These are phyloP conservation scores for Chiloscyllium plagiosum DNA, from an alignment of 2,113 vertebrate genomes.

Conservation along the genomic window DNA sequence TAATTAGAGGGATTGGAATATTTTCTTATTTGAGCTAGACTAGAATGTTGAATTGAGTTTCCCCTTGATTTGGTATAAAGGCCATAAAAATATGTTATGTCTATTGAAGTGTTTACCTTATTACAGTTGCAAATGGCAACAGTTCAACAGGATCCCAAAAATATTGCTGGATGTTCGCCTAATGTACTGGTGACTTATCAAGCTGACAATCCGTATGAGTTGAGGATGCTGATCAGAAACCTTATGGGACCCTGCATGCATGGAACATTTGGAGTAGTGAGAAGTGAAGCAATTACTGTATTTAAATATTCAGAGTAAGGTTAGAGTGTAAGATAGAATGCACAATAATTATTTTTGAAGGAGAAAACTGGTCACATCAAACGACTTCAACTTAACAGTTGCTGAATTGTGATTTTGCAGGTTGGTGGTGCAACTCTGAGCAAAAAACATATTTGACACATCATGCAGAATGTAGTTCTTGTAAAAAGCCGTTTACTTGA, in stretches of 20 bases:
- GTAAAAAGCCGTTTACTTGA: not conserved
- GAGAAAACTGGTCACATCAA: not conserved
- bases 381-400: not conserved
- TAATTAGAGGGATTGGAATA: not conserved
- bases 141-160: not conserved
- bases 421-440: not conserved
- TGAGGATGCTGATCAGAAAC: not conserved
- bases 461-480: not conserved
- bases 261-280: not conserved
- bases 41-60: not conserved
- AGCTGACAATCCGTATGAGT: not conserved
- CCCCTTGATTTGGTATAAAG: not conserved
- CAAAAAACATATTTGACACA: not conserved
- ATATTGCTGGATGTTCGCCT: not conserved
- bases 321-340: not conserved
- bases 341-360: not conserved
- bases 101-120: not conserved
- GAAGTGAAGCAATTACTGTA: not conserved
- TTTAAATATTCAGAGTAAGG: constrained; percentile 14
- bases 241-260: not conserved
- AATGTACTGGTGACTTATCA: not conserved
- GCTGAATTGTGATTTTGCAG: not conserved
- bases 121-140: not conserved
- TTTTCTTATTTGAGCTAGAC: not conserved
- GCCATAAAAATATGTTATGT: not conserved